These are phyloP conservation scores for Poecile montanus DNA, from an alignment of 2,797 vertebrate species.

Conservation along the genomic window DNA sequence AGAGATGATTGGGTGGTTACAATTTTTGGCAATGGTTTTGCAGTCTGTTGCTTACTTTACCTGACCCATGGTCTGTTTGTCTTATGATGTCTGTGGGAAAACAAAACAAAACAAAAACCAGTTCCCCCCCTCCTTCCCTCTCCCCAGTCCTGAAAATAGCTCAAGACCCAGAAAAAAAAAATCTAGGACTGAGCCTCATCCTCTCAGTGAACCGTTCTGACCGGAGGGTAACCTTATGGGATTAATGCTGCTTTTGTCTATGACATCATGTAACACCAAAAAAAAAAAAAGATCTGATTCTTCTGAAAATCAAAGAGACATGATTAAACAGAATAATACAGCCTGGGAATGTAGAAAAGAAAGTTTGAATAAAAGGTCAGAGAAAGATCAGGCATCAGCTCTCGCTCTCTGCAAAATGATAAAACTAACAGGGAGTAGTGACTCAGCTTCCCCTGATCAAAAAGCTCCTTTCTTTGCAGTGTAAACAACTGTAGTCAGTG, in stretches of 20 bases:
- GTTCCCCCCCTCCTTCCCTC: not conserved
- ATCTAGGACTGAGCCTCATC: constrained; percentile 10
- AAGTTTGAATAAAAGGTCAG: constrained; percentile 56
- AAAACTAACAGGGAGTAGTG: constrained; percentile 61
- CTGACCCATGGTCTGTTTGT: constrained; percentile 70
- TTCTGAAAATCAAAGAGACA: constrained; percentile 26
- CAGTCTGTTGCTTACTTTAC: constrained; percentile 73
- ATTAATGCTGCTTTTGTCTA: constrained; percentile 23
- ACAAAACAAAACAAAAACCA: constrained; percentile 49
- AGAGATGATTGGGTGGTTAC: constrained; percentile 54
- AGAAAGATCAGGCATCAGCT: constrained; percentile 49
- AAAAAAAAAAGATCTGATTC: not conserved
- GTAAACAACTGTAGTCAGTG: constrained; percentile 57
- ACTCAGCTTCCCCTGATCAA: constrained; percentile 66
- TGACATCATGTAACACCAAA: constrained; percentile 42
- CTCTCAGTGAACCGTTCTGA: constrained; percentile 44
- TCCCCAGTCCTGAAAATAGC: constrained; percentile 45
- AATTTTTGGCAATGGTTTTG: constrained; percentile 63
- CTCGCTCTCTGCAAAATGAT: constrained; percentile 43
- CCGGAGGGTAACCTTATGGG: constrained; percentile 21
- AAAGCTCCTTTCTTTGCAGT: constrained; percentile 64
- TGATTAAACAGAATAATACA: constrained; percentile 27
- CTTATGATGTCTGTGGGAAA: constrained; percentile 71
- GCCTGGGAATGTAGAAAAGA: constrained; percentile 20
- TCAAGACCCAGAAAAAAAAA: constrained; percentile 45